Percentiles rank a stretch among this genome's conserved stretches.
phyloP scores from a whole-genome alignment of 2,113 vertebrate genomes.

The Antennarius striatus region DNA sequence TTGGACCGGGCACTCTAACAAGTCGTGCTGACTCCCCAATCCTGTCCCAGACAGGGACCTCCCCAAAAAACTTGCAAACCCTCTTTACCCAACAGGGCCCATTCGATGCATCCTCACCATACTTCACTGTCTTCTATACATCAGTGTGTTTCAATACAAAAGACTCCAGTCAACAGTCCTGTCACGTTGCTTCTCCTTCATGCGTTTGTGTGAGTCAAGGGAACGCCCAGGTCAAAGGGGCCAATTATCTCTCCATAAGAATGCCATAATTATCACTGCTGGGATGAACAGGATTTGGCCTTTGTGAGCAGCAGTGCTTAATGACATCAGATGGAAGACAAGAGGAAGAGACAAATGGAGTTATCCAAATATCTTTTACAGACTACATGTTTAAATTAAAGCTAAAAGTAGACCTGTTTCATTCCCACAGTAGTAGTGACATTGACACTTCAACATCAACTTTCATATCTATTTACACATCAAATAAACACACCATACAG shows the following conservation, averaged over 20 bases:
- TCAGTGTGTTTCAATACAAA: not conserved
- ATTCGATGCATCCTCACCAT: not conserved
- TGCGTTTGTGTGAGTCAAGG: conserved; percentile 17
- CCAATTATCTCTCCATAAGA: conserved; percentile 53
- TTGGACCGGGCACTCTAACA: conserved; percentile 38
- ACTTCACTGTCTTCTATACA: not conserved
- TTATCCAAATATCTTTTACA: not conserved
- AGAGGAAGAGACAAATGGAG: conserved; percentile 2
- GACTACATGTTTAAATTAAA: not conserved
- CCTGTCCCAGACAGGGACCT: conserved; percentile 32
- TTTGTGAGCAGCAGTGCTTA: conserved; percentile 15
- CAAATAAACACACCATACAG: too few relatives aligned
- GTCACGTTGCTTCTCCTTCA: conserved; percentile 19
- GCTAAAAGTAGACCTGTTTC: not conserved
- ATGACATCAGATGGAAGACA: conserved; percentile 20
- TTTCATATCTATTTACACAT: too few relatives aligned
- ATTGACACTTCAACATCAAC: too few relatives aligned
- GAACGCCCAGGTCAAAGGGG: conserved; percentile 47
- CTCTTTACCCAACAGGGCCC: not conserved
- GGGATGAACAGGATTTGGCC: conserved; percentile 48
- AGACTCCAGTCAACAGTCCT: conserved; percentile 21
- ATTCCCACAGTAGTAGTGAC: too few relatives aligned
- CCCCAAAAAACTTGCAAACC: not conserved
- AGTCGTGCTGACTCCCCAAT: conserved; percentile 37
- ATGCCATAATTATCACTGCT: conserved; percentile 63